A percentile compares a stretch with the other conserved stretches of the same genome.
These are phyloP conservation scores for Nannoperca australis DNA, from an alignment of 2,797 vertebrate genomes.

Conservation along the genomic window DNA sequence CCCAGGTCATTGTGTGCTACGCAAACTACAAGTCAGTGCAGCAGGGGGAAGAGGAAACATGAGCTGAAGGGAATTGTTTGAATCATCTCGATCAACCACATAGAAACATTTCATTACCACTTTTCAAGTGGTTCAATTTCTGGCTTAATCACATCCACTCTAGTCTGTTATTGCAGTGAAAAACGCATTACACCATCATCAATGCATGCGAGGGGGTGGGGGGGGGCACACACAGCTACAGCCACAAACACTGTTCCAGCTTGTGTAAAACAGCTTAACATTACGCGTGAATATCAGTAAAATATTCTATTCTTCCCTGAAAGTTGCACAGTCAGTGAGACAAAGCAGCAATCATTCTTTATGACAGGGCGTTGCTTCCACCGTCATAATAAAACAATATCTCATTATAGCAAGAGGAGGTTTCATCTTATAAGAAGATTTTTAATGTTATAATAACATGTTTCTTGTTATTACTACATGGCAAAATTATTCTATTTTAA, in stretches of 20 bases:
- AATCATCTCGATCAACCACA: slow-evolving; percentile 7
- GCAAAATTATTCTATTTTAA: too few species aligned
- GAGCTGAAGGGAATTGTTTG: background rate
- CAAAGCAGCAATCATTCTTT: background rate
- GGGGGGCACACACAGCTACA: background rate
- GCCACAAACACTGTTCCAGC: background rate
- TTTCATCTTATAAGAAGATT: background rate
- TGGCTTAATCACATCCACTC: slow-evolving; percentile 17
- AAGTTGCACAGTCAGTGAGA: background rate
- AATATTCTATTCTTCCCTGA: background rate
- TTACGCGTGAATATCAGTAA: background rate
- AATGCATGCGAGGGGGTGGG: background rate
- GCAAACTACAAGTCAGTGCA: slow-evolving; percentile 15
- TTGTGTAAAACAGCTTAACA: background rate
- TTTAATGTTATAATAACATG: background rate
- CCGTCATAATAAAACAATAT: background rate
- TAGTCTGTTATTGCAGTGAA: slow-evolving; percentile 25
- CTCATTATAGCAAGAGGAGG: too few species aligned
- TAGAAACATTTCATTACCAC: slow-evolving; percentile 6
- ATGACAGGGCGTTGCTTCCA: background rate
- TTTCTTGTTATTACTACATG: too few species aligned
- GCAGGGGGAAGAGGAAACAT: background rate
- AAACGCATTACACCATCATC: background rate
- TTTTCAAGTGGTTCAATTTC: slow-evolving; percentile 27
- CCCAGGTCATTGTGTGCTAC: slow-evolving; percentile 11